Evolutionary conservation across 2,113 vertebrate species (phyloP).

Genomic region (Phaethon lepturus): DNA sequence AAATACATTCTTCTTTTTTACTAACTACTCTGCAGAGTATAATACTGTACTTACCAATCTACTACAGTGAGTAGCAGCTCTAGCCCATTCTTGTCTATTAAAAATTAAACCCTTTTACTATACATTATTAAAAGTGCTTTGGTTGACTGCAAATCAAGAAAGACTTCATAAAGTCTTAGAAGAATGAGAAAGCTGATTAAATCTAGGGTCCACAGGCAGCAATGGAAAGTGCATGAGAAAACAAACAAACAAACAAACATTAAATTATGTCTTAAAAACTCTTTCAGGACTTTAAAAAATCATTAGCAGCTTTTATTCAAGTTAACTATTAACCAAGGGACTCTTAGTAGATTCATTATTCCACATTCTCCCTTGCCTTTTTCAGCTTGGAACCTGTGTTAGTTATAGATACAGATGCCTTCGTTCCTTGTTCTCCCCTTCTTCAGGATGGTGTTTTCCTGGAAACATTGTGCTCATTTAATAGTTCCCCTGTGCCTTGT

Average conservation of each 20-base stretch:
- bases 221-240: constrained; percentile 53
- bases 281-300: constrained; percentile 69
- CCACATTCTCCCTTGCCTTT: not conserved
- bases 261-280: constrained; percentile 70
- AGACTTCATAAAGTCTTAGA: constrained; percentile 73
- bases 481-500: not conserved
- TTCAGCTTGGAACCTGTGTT: not conserved
- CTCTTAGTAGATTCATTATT: constrained; percentile 33
- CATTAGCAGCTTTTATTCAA: constrained; percentile 67
- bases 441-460: not conserved
- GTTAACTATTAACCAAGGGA: constrained; percentile 55
- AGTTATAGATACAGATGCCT: not conserved
- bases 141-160: constrained; percentile 77
- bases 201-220: constrained; percentile 63
- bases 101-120: constrained; percentile 80
- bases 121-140: constrained; percentile 81
- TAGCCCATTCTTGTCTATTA: constrained; percentile 76
- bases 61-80: constrained; percentile 48
- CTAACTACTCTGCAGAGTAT: constrained; percentile 30
- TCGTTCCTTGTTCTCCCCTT: not conserved
- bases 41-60: constrained; percentile 63
- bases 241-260: constrained; percentile 55
- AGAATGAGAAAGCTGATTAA: constrained; percentile 71
- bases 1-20: constrained; percentile 65
- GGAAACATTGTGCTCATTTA: not conserved